phyloP scores from a whole-genome alignment of 2,113 vertebrate genomes.

The Saimiri boliviensis region DNA sequence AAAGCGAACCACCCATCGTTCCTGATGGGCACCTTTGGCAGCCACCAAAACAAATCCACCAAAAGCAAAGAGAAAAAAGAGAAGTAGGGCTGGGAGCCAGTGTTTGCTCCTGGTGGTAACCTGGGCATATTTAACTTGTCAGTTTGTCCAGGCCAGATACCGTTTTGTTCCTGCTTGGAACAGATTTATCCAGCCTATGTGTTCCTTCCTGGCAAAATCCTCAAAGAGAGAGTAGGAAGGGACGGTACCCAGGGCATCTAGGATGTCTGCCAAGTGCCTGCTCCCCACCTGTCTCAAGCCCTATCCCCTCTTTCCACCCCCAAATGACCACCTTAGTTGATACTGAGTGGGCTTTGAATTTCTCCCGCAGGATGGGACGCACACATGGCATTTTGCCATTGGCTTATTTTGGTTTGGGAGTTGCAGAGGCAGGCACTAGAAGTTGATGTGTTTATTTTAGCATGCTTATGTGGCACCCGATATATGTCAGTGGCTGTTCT shows the following conservation, averaged over 20 bases:
- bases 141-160: slow-evolving; percentile 8
- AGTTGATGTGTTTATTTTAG: not conserved
- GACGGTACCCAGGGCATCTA: not conserved
- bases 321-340: not conserved
- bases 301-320: not conserved
- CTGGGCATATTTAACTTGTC: slow-evolving; percentile 18
- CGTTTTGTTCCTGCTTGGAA: slow-evolving; percentile 65
- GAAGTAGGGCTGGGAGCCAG: not conserved
- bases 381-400: not conserved
- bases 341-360: not conserved
- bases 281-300: not conserved
- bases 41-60: slow-evolving; percentile 44
- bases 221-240: slow-evolving; percentile 2
- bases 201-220: slow-evolving; percentile 51
- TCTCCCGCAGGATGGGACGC: not conserved
- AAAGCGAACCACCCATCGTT: not conserved
- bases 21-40: slow-evolving; percentile 36
- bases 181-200: not conserved
- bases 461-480: not conserved
- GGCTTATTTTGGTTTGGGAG: not conserved
- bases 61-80: slow-evolving; percentile 25
- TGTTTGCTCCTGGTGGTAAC: slow-evolving; percentile 13
- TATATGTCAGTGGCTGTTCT: not conserved
- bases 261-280: not conserved
- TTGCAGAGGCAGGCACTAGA: not conserved